Percentiles rank a stretch among this genome's conserved stretches.
Evolutionary conservation across 2,113 vertebrate species (phyloP).

Genomic region (Brachyhypopomus gauderio): DNA sequence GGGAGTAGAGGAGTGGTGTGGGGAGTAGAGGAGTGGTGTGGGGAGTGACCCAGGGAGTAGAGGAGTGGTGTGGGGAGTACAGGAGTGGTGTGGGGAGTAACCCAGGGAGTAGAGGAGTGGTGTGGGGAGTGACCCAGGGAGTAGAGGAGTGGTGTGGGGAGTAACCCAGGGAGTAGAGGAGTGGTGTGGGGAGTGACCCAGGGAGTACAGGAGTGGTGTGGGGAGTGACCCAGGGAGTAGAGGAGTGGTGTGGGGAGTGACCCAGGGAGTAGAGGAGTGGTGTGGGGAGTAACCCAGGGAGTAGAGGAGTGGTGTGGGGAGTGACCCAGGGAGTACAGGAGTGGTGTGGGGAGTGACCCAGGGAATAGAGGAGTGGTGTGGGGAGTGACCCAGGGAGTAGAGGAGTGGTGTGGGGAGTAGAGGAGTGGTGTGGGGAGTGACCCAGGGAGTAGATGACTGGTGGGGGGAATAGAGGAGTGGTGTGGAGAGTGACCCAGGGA

Average conservation of each 20-base stretch:
- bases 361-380: not conserved
- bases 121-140: too few species aligned
- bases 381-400: too few species aligned
- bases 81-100: not conserved
- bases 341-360: not conserved
- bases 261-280: conserved; percentile 16
- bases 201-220: conserved; percentile 1
- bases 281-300: conserved; percentile 1
- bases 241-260: not conserved
- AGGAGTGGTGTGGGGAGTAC: conserved; percentile 21
- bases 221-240: too few species aligned
- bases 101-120: too few species aligned
- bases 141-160: conserved; percentile 10
- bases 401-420: conserved; percentile 21
- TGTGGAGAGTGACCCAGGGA: not conserved
- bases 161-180: too few species aligned
- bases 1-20: conserved; percentile 28
- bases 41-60: conserved; percentile 17
- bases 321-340: conserved; percentile 30
- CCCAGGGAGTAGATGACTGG: too few species aligned
- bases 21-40: conserved; percentile 7
- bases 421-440: conserved; percentile 5
- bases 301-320: not conserved
- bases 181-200: not conserved
- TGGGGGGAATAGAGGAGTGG: not conserved